Evolutionary conservation across 1,140 invertebrate species (phyloP).

Genomic region (Drosophila tristis): DNA sequence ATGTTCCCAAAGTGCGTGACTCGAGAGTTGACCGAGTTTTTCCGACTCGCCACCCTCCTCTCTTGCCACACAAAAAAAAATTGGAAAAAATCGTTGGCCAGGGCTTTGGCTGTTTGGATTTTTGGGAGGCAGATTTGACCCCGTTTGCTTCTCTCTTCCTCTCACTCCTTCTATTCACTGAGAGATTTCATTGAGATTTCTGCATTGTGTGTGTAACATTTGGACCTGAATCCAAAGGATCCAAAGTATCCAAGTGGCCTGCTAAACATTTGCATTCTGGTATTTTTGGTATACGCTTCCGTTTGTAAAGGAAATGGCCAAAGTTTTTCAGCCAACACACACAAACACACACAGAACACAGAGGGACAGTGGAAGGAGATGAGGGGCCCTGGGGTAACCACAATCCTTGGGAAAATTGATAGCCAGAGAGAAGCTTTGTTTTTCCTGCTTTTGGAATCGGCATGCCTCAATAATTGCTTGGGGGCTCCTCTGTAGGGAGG

Average conservation of each 20-base stretch:
- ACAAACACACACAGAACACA: neutral
- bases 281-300: conserved; percentile 25
- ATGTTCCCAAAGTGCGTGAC: conserved; percentile 54
- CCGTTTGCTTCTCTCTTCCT: too few relatives aligned
- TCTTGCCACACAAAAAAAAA: neutral
- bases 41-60: neutral
- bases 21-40: conserved; percentile 55
- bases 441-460: conserved; percentile 38
- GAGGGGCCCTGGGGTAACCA: neutral
- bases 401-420: conserved; percentile 46
- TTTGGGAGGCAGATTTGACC: conserved; percentile 16
- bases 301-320: conserved; percentile 43
- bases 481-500: conserved; percentile 16
- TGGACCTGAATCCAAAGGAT: neutral
- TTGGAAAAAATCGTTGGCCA: too few relatives aligned
- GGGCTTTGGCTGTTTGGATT: neutral
- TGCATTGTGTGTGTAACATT: conserved; percentile 44
- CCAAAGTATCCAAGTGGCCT: conserved; percentile 36
- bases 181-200: conserved; percentile 10
- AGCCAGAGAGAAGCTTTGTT: conserved; percentile 35
- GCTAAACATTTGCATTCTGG: conserved; percentile 49
- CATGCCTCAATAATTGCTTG: conserved; percentile 55
- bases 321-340: conserved; percentile 30
- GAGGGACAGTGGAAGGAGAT: neutral
- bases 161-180: neutral